Conservation (phyloP, 2,888 invertebrate species). For the Pediacus dermestoides region DNA sequence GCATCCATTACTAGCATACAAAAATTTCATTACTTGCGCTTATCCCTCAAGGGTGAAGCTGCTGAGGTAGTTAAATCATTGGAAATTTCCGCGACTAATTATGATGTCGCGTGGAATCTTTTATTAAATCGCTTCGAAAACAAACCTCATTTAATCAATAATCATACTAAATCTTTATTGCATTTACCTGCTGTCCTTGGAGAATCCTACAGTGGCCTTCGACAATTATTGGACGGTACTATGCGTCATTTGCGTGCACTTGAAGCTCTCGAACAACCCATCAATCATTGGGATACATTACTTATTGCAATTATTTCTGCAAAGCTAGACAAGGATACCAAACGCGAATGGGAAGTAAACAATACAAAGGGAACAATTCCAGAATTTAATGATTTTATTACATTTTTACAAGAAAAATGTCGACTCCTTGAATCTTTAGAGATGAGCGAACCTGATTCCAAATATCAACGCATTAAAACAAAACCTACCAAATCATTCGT, state of each 20-base stretch:
- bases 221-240: too few relatives aligned
- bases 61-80: slow-evolving; percentile 11
- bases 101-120: slow-evolving; percentile 16
- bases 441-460: too few relatives aligned
- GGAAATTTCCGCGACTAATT: slow-evolving; percentile 15
- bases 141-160: slow-evolving; percentile 15
- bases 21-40: slow-evolving; percentile 17
- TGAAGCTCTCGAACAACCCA: slow-evolving; percentile 10
- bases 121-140: slow-evolving; percentile 19
- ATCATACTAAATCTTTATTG: slow-evolving; percentile 17
- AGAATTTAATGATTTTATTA: too few relatives aligned
- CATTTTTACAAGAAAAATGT: too few relatives aligned
- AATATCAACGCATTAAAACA: too few relatives aligned
- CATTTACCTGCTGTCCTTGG: slow-evolving; percentile 13
- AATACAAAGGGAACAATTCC: too few relatives aligned
- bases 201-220: slow-evolving; percentile 13
- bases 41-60: slow-evolving; percentile 15
- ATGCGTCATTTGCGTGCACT: slow-evolving; percentile 14
- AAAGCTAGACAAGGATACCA: too few relatives aligned
- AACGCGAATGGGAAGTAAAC: too few relatives aligned
- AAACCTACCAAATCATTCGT: too few relatives aligned
- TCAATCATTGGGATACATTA: slow-evolving; percentile 17
- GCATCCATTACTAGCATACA: slow-evolving; percentile 14
- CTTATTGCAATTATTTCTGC: too few relatives aligned
- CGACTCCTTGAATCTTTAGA: too few relatives aligned